These are phyloP conservation scores for Protomyctophum bolini DNA, from an alignment of 2,113 vertebrate genomes.

Conservation along the genomic window DNA sequence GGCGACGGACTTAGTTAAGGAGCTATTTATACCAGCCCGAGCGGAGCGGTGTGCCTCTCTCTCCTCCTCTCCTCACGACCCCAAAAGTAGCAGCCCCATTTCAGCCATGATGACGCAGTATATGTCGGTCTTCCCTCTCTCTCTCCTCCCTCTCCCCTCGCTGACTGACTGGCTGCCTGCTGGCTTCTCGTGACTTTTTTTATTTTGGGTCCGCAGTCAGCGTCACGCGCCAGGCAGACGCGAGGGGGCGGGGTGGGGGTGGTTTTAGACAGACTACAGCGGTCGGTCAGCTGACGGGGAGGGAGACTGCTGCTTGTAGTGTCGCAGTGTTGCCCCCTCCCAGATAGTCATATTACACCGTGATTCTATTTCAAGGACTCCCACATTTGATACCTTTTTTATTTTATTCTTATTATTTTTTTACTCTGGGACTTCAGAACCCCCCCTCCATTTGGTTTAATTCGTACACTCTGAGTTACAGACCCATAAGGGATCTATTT, in stretches of 20 bases:
- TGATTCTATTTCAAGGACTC: not conserved
- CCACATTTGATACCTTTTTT: too few relatives aligned
- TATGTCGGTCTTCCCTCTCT: not conserved
- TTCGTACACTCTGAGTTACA: too few relatives aligned
- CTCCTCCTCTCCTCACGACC: too few relatives aligned
- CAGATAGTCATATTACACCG: not conserved
- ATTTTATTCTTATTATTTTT: too few relatives aligned
- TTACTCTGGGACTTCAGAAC: too few relatives aligned
- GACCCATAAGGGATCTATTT: too few relatives aligned
- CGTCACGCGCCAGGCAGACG: not conserved
- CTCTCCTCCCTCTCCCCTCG: not conserved
- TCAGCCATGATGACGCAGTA: not conserved
- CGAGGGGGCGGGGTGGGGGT: not conserved
- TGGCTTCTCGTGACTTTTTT: too few relatives aligned
- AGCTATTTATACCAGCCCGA: not conserved
- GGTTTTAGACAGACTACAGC: not conserved
- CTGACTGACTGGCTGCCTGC: too few relatives aligned
- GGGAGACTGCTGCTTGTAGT: not conserved
- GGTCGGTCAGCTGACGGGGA: not conserved
- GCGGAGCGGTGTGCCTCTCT: too few relatives aligned
- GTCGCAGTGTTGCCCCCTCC: not conserved
- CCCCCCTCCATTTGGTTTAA: too few relatives aligned
- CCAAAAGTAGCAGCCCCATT: too few relatives aligned
- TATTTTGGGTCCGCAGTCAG: constrained; percentile 9
- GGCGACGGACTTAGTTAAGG: not conserved